Conservation (phyloP, 2,888 invertebrate genomes). For the Lamproptera curius region DNA sequence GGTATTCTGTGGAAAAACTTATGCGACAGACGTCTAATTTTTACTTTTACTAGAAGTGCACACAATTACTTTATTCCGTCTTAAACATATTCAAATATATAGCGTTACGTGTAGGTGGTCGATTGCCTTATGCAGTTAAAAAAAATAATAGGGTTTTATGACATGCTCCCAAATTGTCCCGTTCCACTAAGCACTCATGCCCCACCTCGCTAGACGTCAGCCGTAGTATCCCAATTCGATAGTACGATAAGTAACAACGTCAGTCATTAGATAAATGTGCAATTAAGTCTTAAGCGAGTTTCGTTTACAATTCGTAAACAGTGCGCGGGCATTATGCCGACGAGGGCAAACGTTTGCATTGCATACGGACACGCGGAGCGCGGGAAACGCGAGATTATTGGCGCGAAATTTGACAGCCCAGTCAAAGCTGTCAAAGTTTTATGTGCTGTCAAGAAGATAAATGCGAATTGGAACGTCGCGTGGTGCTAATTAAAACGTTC, state of each 20-base stretch:
- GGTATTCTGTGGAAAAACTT: no score
- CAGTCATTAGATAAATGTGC: constrained; percentile 63
- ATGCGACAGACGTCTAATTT: no score
- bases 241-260: constrained; percentile 48
- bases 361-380: neutral
- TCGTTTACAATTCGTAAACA: constrained; percentile 30
- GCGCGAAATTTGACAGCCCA: constrained; percentile 6
- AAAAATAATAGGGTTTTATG: no score
- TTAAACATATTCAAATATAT: no score
- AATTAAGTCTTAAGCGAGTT: constrained; percentile 51
- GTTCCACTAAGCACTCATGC: neutral
- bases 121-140: no score
- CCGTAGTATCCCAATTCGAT: constrained; percentile 47
- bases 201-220: constrained; percentile 24
- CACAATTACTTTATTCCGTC: no score
- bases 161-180: neutral
- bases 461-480: no score
- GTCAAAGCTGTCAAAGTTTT: no score
- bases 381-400: constrained; percentile 5
- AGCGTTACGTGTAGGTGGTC: no score
- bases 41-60: no score
- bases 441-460: no score
- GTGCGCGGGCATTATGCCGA: constrained; percentile 3
- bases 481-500: no score
- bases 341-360: constrained; percentile 6